Evolutionary conservation across 2,888 invertebrate genomes (phyloP).

Genomic region (Polietes domitor): DNA sequence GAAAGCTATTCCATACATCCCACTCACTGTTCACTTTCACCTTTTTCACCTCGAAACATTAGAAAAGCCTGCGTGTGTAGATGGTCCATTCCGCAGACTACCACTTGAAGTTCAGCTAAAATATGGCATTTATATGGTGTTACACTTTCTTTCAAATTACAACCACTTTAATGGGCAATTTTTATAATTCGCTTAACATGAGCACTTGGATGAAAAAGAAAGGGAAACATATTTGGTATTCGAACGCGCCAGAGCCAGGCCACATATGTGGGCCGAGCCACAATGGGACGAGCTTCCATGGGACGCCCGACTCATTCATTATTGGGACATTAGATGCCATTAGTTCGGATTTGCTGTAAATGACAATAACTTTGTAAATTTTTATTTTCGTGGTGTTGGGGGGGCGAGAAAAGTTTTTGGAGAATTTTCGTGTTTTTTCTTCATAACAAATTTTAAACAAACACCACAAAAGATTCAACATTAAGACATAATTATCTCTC

Average conservation of each 20-base stretch:
- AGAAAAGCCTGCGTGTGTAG: neutral
- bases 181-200: neutral
- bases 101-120: no score
- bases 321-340: slow-evolving; percentile 18
- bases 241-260: no score
- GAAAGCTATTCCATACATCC: neutral
- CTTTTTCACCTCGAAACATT: neutral
- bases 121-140: neutral
- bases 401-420: neutral
- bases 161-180: no score
- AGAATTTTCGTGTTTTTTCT: neutral
- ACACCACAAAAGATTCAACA: slow-evolving; percentile 6
- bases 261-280: no score
- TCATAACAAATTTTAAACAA: slow-evolving; percentile 3
- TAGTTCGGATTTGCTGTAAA: slow-evolving; percentile 6
- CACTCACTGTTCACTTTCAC: neutral
- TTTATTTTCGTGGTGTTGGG: no score
- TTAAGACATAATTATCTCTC: slow-evolving; percentile 36
- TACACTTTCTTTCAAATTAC: neutral
- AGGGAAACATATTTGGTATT: no score
- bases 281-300: neutral
- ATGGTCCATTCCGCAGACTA: neutral
- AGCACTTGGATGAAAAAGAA: neutral
- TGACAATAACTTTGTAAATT: slow-evolving; percentile 28
- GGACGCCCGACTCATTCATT: neutral